These are phyloP conservation scores for Urocolius indicus DNA, from an alignment of 2,113 vertebrate genomes.

Conservation along the genomic window DNA sequence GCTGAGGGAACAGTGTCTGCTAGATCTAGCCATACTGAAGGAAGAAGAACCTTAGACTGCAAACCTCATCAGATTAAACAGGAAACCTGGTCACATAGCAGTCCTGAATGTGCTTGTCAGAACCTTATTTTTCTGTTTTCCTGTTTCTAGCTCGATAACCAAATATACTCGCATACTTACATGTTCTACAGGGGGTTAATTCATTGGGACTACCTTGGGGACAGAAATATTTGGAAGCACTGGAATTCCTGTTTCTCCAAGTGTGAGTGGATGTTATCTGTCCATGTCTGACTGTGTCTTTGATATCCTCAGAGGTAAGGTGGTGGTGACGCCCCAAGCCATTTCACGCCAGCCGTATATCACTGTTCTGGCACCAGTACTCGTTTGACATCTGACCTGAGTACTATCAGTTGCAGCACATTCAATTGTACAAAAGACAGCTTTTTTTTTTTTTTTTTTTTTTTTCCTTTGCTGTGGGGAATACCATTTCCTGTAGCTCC, in stretches of 20 bases:
- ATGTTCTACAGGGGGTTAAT: constrained; percentile 3
- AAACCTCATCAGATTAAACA: not conserved
- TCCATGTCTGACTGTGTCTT: constrained; percentile 2
- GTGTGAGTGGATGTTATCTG: constrained; percentile 63
- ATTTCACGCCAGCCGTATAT: constrained; percentile 43
- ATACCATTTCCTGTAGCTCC: constrained; percentile 5
- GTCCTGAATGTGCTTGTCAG: not conserved
- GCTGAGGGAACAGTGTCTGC: not conserved
- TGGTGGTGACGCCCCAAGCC: constrained; percentile 10
- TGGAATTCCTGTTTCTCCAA: constrained; percentile 45
- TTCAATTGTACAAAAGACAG: not conserved
- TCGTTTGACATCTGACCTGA: constrained; percentile 65
- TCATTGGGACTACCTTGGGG: not conserved
- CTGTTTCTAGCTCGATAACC: not conserved
- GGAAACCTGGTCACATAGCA: not conserved
- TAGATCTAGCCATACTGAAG: not conserved
- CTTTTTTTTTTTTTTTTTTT: not conserved
- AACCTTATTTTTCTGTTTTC: not conserved
- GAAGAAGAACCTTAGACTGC: not conserved
- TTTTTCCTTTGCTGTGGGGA: not conserved
- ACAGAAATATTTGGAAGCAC: constrained; percentile 42
- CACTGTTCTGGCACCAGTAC: constrained; percentile 35
- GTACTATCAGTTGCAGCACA: constrained; percentile 22
- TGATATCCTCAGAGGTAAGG: constrained; percentile 55
- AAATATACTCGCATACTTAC: not conserved